Base-by-base conservation (phyloP, 2,113 vertebrate species). In the Pleuronectes platessa region DNA sequence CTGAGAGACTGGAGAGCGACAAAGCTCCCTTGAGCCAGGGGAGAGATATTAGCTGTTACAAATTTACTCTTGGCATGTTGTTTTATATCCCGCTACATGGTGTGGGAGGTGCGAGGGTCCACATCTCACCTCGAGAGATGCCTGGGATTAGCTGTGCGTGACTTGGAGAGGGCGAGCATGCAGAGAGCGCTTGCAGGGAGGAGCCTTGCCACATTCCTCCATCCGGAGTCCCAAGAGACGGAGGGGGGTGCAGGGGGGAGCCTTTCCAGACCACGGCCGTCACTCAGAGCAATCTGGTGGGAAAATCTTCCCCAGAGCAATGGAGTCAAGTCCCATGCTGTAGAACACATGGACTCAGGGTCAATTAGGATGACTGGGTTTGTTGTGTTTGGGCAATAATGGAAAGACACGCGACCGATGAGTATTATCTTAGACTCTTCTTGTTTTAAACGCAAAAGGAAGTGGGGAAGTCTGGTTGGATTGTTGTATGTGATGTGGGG, bases 141-240 rank as follows among this genome's bases (percentile, higher is more conserved):
- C 64, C 74, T 79, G 79, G 74, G 86, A 90, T 88, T 88, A 87
- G 83, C 72, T 71, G 82, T 91, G 86, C 85, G 71, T 92, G 87
- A 91, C 87, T 88, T 61, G 79, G 54, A 83, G 65, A 80, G 62
- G 73, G 78, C 21, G 47, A 80, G 78, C 64, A 27, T 64, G 66
- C 60, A 66, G 61, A 35, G 67, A 65, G 63, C 26, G 47, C 35
- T 51, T 42, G 74, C 72, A 79, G 69, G 77, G 71, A 67, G 47
- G 40, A 9, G 73, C 74, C 76, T 7, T 65, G 81, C 83, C 71
- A 82, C 87, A 93, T 93, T 93, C 90, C 84, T 89, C 75, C 81
- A 88, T 83, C 81, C 63, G 12, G 60, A 68, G 76, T 92, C 90
- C 85, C 88, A 74, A 23, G 79, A 82, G 90, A 89, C 66, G 75